Conservation (phyloP, 2,888 invertebrate genomes). For the Mythimna pallens region DNA sequence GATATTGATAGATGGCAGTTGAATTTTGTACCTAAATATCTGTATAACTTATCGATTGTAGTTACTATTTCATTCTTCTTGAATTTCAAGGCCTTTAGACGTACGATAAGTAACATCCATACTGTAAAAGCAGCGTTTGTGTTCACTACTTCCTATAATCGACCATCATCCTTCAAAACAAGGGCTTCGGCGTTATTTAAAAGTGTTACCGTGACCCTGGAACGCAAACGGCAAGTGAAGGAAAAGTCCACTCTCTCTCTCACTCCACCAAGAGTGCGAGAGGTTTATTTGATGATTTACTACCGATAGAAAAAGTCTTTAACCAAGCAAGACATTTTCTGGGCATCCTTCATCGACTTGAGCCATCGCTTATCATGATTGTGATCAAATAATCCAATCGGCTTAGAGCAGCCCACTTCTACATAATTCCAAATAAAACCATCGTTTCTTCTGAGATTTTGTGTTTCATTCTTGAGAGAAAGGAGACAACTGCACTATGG, state of each 20-base stretch:
- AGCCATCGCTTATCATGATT: background rate
- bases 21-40: background rate
- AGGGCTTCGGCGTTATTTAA: no score
- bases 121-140: background rate
- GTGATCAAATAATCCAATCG: background rate
- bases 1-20: slow-evolving; percentile 15
- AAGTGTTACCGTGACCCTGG: no score
- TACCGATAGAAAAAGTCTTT: no score
- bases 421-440: background rate
- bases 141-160: background rate
- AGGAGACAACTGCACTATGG: no score
- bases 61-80: background rate
- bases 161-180: background rate
- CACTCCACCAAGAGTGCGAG: no score
- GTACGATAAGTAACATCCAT: background rate
- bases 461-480: no score
- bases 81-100: background rate
- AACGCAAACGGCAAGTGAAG: no score
- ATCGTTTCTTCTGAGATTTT: no score
- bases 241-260: no score
- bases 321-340: background rate
- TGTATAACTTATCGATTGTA: background rate
- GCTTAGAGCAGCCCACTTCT: background rate
- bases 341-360: background rate
- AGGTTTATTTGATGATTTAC: no score